Evolutionary conservation across 2,113 vertebrate species (phyloP).

Genomic region (Dunckerocampus dactyliophorus): DNA sequence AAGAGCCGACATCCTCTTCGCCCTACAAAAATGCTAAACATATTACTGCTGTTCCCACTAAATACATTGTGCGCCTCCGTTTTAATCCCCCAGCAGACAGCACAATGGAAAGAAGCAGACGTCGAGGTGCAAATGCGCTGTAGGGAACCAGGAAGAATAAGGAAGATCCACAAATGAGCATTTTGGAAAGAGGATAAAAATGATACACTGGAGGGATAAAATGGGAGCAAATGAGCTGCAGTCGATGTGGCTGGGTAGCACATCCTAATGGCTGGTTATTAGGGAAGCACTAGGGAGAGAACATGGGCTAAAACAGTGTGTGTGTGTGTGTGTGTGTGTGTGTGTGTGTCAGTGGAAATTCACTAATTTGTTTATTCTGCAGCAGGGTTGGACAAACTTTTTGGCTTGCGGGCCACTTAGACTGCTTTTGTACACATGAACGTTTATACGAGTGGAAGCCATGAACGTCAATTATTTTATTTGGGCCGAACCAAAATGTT

Average conservation of each 20-base stretch:
- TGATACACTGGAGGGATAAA: neutral
- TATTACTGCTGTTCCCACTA: slow-evolving; percentile 32
- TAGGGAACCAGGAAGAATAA: slow-evolving; percentile 1
- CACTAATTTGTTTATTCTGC: too few species aligned
- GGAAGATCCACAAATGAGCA: slow-evolving; percentile 23
- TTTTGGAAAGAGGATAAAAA: slow-evolving; percentile 8
- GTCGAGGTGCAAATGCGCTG: slow-evolving; percentile 3
- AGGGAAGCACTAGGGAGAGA: neutral
- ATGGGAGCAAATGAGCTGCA: slow-evolving; percentile 7
- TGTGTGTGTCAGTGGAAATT: neutral
- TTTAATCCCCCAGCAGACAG: slow-evolving; percentile 48
- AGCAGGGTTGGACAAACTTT: too few species aligned
- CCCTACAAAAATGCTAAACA: slow-evolving; percentile 49
- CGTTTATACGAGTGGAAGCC: too few species aligned
- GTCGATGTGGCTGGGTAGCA: slow-evolving; percentile 18
- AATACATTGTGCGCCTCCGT: slow-evolving; percentile 40
- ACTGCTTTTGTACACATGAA: too few species aligned
- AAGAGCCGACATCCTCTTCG: slow-evolving; percentile 38
- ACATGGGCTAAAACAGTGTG: too few species aligned
- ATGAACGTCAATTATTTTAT: too few species aligned
- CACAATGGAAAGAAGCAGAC: slow-evolving; percentile 38
- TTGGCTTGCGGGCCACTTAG: too few species aligned
- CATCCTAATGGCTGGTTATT: slow-evolving; percentile 23
- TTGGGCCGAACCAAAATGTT: too few species aligned
- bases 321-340: neutral